These are phyloP conservation scores for Sceloporus tristichus DNA, from an alignment of 2,113 vertebrate species.

Conservation along the genomic window DNA sequence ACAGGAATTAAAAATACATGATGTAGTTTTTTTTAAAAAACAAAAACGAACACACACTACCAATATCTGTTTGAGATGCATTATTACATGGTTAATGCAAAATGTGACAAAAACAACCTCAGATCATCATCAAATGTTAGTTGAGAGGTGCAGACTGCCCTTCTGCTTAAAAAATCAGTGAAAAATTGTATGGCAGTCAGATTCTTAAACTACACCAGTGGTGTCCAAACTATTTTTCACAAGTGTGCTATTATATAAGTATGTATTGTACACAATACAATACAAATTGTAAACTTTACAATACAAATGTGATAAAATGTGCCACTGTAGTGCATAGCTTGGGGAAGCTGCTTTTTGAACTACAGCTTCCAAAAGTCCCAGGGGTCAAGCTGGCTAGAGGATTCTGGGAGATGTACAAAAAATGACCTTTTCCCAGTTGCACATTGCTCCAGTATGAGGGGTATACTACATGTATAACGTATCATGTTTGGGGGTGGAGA, in stretches of 20 bases:
- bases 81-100: slow-evolving; percentile 8
- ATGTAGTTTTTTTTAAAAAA: slow-evolving; percentile 28
- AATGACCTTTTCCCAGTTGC: too few relatives aligned
- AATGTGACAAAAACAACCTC: slow-evolving; percentile 25
- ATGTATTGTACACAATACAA: too few relatives aligned
- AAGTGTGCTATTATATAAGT: slow-evolving; percentile 15
- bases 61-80: not conserved
- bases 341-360: too few relatives aligned
- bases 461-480: not conserved
- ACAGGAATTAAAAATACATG: slow-evolving; percentile 54
- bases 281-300: too few relatives aligned
- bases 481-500: not conserved
- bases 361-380: too few relatives aligned
- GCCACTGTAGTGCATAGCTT: too few relatives aligned
- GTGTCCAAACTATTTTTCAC: not conserved
- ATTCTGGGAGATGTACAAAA: not conserved
- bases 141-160: not conserved
- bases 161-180: slow-evolving; percentile 11
- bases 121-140: slow-evolving; percentile 12
- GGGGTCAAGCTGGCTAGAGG: not conserved
- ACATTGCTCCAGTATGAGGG: not conserved
- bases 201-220: slow-evolving; percentile 23
- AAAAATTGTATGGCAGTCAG: slow-evolving; percentile 54
- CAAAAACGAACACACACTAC: not conserved
- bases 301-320: too few relatives aligned